Evolutionary conservation across 1,140 invertebrate species (phyloP), one percentile per base, ranked within the genome.

Genomic region (Bombus sylvicola): DNA sequence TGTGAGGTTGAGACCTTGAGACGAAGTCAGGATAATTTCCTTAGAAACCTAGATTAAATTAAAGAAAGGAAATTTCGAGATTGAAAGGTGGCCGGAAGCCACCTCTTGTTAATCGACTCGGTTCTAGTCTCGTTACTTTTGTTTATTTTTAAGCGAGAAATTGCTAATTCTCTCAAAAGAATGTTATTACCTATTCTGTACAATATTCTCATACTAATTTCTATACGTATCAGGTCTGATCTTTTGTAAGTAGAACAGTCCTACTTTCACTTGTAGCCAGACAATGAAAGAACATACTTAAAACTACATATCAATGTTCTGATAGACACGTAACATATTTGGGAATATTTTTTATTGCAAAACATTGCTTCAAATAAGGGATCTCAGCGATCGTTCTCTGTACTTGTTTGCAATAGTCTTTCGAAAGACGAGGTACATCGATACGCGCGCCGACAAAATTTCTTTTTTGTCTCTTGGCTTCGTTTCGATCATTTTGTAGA

Each of bases 321-420:
- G 15, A 47, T 47, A 18, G 6, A 18, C 47, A 22, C 47, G 15
- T 18, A 8, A 22, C 18, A 53, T 53, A 53, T 53, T 22, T 53
- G 18, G 3, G 3, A 9, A 22, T 41, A 15, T 8, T 77, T 87
- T 72, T 81, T 75, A 57, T 79, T 39, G 15, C 22, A 25, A 34
- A 64, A 22, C 84, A 88, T 64, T 34, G 39, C 10, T 12, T 64
- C 68, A 89, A 88, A 89, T 82, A 75, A 86, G 62, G 43, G 59
- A 62, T 34, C 71, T 81, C 34, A 22, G 1, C 18, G 62, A 8
- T 87, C 28, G 59, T 62, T 79, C 41, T 53, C 31, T 64, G 37
- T 62, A 53, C 47, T n/a, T 41, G 25, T 25, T 39, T 25, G 13
- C n/a, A 57, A 77, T 73, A 28, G 13, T 37, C 39, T 37, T 53